Conservation (phyloP, 64 coral and sea anemone species). For the Montipora foliosa region DNA sequence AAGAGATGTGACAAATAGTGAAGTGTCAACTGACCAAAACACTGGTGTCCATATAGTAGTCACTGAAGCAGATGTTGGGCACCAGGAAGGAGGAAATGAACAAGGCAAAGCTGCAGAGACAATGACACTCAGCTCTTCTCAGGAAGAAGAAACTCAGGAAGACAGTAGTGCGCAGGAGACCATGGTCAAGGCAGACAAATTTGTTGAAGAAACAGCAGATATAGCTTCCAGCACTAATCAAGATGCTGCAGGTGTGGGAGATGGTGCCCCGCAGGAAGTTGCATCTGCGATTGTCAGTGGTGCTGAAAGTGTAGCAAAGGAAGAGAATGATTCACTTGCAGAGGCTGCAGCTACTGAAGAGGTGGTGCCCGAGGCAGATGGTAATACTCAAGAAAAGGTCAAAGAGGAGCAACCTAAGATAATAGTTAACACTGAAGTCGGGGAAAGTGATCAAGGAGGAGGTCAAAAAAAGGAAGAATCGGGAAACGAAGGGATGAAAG, state of each 20-base stretch:
- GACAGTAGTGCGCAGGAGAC: no score
- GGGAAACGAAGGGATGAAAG: background rate
- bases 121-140: no score
- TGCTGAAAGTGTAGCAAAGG: background rate
- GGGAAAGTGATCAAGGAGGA: background rate
- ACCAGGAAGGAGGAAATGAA: no score
- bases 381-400: background rate
- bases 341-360: no score
- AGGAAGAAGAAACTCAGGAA: no score
- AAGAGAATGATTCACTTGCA: background rate
- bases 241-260: background rate
- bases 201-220: no score
- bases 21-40: no score
- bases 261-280: background rate
- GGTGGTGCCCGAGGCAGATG: background rate
- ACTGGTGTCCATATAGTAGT: no score
- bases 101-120: no score
- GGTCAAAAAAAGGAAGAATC: background rate
- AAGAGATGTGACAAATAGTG: no score
- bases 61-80: no score
- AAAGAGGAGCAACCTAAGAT: background rate
- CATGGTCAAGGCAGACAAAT: no score
- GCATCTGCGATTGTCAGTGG: background rate
- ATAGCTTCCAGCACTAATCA: background rate
- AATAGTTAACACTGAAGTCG: background rate